Conservation (phyloP, 1,140 invertebrate species). For the Hormaphis cornu region DNA sequence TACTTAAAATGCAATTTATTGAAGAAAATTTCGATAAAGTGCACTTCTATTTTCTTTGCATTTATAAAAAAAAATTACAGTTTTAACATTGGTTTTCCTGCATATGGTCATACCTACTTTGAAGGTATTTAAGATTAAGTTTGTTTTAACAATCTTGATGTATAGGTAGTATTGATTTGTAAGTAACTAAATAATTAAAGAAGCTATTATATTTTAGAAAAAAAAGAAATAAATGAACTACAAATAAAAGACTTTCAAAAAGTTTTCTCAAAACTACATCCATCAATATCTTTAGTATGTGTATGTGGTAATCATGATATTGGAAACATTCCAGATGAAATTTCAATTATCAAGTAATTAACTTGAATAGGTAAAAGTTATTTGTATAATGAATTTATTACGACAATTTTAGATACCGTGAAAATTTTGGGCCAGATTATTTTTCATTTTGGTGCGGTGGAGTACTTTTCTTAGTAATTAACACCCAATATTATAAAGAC, state of each 20-base stretch:
- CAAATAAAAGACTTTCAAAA: slow-evolving; percentile 45
- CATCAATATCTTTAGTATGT: slow-evolving; percentile 47
- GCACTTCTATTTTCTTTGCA: too few relatives aligned
- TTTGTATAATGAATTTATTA: background rate
- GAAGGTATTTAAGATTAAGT: too few relatives aligned
- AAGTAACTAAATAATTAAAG: background rate
- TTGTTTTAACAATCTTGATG: background rate
- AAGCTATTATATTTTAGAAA: slow-evolving; percentile 7
- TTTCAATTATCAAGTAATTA: slow-evolving; percentile 41
- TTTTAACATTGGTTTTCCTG: background rate
- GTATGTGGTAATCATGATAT: slow-evolving; percentile 54
- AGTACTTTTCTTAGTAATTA: slow-evolving; percentile 49
- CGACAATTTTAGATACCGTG: slow-evolving; percentile 40
- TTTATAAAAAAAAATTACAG: too few relatives aligned
- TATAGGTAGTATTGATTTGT: background rate
- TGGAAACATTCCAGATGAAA: slow-evolving; percentile 45
- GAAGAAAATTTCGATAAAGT: too few relatives aligned
- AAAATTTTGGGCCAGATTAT: slow-evolving; percentile 50
- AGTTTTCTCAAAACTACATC: slow-evolving; percentile 44
- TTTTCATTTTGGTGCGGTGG: slow-evolving; percentile 49
- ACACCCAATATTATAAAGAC: slow-evolving; percentile 47
- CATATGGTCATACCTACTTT: too few relatives aligned
- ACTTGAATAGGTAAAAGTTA: background rate
- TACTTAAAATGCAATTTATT: too few relatives aligned
- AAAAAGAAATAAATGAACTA: slow-evolving; percentile 36